phyloP scores from a whole-genome alignment of 2,797 vertebrate genomes.

The Labroides dimidiatus region DNA sequence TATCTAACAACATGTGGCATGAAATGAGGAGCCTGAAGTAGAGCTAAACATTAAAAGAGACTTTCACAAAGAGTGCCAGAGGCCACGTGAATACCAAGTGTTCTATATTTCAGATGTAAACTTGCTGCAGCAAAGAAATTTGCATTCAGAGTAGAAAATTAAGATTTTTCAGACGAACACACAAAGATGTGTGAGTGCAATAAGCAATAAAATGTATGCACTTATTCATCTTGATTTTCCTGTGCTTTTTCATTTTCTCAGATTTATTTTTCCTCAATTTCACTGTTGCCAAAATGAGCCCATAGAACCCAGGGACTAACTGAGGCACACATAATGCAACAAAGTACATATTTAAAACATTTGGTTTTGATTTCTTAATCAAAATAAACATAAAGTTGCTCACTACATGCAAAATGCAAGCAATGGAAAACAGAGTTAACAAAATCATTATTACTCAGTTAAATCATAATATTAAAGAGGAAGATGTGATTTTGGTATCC shows the following conservation, averaged over 20 bases:
- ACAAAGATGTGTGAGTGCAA: background rate
- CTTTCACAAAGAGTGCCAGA: background rate
- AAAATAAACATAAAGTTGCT: background rate
- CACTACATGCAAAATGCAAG: background rate
- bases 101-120: background rate
- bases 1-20: constrained; percentile 24
- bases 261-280: background rate
- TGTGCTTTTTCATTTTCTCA: background rate
- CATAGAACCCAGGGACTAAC: background rate
- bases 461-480: background rate
- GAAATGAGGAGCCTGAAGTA: constrained; percentile 3
- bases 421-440: constrained; percentile 4
- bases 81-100: background rate
- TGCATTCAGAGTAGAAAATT: background rate
- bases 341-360: background rate
- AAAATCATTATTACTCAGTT: background rate
- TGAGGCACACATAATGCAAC: background rate
- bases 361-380: background rate
- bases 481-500: background rate
- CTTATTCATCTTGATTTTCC: background rate
- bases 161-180: background rate
- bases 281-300: background rate
- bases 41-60: constrained; percentile 5
- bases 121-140: background rate
- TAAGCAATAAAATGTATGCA: background rate